These are phyloP conservation scores for Aphaenogaster rudis DNA, from an alignment of 1,140 invertebrate genomes.

Conservation along the genomic window DNA sequence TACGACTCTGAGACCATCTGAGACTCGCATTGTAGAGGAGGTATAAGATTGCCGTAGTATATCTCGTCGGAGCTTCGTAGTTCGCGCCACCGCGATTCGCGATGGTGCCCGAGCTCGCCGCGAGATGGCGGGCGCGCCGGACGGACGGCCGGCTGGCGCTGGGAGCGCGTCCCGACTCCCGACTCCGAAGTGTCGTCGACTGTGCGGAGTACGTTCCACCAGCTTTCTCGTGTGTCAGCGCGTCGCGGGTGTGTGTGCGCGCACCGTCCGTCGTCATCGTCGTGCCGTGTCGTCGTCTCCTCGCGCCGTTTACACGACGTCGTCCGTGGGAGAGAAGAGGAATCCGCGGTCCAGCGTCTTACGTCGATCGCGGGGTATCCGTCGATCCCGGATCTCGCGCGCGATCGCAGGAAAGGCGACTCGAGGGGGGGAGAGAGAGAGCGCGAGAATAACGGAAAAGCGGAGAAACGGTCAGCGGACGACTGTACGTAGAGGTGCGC, in stretches of 20 bases:
- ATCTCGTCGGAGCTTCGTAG: constrained; percentile 9
- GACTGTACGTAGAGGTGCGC: constrained; percentile 32
- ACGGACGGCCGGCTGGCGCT: constrained; percentile 27
- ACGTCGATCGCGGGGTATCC: constrained; percentile 34
- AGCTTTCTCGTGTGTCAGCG: constrained; percentile 76
- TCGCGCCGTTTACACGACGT: constrained; percentile 41
- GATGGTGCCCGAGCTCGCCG: background rate
- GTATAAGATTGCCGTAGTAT: too few relatives aligned
- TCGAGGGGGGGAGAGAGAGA: background rate
- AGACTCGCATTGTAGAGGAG: too few relatives aligned
- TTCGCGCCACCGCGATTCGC: background rate
- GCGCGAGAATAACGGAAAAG: constrained; percentile 34
- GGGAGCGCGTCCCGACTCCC: constrained; percentile 22
- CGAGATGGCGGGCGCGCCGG: constrained; percentile 28
- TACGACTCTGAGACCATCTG: too few relatives aligned
- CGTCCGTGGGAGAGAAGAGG: background rate
- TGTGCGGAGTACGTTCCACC: constrained; percentile 53
- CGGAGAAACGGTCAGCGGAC: constrained; percentile 44
- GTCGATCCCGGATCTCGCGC: constrained; percentile 25
- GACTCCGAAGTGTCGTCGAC: constrained; percentile 27
- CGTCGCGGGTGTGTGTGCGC: constrained; percentile 61
- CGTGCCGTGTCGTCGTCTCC: constrained; percentile 55
- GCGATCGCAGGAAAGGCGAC: background rate
- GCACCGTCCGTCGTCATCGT: constrained; percentile 56
- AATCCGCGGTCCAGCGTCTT: constrained; percentile 5